Evolutionary conservation across 2,888 invertebrate species (phyloP).

Genomic region (Caenorhabditis wallacei): DNA sequence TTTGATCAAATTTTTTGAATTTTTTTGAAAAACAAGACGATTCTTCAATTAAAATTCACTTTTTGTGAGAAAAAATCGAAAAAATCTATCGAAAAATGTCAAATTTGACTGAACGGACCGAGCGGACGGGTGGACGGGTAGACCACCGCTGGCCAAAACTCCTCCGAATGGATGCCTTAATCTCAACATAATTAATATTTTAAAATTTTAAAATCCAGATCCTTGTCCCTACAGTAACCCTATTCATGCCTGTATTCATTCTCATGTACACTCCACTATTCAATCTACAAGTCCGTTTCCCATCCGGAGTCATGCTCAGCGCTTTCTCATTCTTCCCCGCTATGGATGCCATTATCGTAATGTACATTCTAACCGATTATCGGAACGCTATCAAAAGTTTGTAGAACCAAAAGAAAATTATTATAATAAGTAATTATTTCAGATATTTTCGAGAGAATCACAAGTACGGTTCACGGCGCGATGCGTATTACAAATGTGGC

Average conservation of each 20-base stretch:
- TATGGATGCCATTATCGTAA: slow-evolving; percentile 43
- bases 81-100: too few species aligned
- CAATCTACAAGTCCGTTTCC: slow-evolving; percentile 15
- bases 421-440: neutral
- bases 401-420: neutral
- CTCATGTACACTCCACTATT: slow-evolving; percentile 34
- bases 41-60: too few species aligned
- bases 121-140: too few species aligned
- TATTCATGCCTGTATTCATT: slow-evolving; percentile 35
- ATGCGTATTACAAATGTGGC: slow-evolving; percentile 13
- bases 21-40: too few species aligned
- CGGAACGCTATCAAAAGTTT: slow-evolving; percentile 37
- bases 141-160: too few species aligned
- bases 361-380: slow-evolving; percentile 49
- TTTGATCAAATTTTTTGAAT: too few species aligned
- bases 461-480: neutral
- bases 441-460: slow-evolving; percentile 18
- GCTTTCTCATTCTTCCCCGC: slow-evolving; percentile 42
- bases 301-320: slow-evolving; percentile 40
- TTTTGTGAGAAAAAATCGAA: too few species aligned
- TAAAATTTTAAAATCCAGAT: slow-evolving; percentile 36
- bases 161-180: too few species aligned
- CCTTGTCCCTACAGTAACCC: slow-evolving; percentile 22
- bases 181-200: too few species aligned
- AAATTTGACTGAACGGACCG: too few species aligned